These are phyloP conservation scores for Caradrina kadenii DNA, from an alignment of 2,888 invertebrate species.

Conservation along the genomic window DNA sequence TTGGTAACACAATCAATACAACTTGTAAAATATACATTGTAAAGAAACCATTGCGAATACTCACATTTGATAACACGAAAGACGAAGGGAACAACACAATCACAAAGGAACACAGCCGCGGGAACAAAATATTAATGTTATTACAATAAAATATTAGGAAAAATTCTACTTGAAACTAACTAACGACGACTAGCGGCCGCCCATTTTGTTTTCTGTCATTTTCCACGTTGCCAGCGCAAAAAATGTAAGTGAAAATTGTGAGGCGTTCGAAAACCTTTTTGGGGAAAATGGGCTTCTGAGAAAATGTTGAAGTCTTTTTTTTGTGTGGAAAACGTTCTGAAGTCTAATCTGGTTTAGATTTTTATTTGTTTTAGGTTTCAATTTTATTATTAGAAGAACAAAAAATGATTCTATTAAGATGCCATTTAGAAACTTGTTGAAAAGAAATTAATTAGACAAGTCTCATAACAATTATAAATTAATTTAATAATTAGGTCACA, in stretches of 20 bases:
- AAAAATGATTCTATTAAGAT: not conserved
- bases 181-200: conserved; percentile 73
- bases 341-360: not conserved
- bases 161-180: conserved; percentile 71
- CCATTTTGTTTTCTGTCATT: conserved; percentile 81
- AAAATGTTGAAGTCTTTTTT: not conserved
- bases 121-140: conserved; percentile 63
- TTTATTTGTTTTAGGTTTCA: not conserved
- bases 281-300: conserved; percentile 3
- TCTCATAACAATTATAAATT: not conserved
- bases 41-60: conserved; percentile 71
- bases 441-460: not conserved
- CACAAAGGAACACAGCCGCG: conserved; percentile 68
- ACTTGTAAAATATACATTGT: conserved; percentile 66
- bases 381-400: not conserved
- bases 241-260: conserved; percentile 29
- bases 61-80: conserved; percentile 76
- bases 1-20: conserved; percentile 84
- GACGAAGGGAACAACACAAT: conserved; percentile 71
- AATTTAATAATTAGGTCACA: not conserved
- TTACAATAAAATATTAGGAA: conserved; percentile 73
- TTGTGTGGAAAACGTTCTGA: not conserved
- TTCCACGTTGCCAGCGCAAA: conserved; percentile 57
- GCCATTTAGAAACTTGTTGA: not conserved
- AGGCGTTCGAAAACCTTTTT: conserved; percentile 39